Conservation (phyloP, 2,797 vertebrate species). For the Allobates femoralis region DNA sequence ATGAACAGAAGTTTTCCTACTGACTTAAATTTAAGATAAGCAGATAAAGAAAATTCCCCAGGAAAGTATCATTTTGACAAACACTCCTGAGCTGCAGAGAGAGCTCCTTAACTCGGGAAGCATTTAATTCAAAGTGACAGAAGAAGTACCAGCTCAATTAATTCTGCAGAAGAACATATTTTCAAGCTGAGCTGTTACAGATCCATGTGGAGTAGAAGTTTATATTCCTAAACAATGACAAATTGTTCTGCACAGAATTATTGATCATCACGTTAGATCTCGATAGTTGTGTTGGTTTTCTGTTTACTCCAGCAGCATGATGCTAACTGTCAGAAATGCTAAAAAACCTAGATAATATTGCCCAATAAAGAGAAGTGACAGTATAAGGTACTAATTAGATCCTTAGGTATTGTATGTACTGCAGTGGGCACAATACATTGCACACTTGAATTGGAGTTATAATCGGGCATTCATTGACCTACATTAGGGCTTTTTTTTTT, state of each 20-base stretch:
- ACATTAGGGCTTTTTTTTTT: no score
- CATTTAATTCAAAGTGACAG: conserved; percentile 45
- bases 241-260: conserved; percentile 23
- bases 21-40: neutral
- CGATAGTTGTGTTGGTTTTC: neutral
- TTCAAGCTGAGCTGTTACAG: conserved; percentile 56
- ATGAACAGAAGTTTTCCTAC: neutral
- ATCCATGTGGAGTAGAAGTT: conserved; percentile 37
- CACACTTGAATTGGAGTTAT: no score
- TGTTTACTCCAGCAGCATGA: neutral
- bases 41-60: neutral
- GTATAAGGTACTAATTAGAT: neutral
- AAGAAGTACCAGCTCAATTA: conserved; percentile 4
- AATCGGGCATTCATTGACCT: neutral
- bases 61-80: conserved; percentile 21
- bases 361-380: neutral
- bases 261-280: conserved; percentile 4
- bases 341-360: neutral
- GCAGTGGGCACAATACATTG: neutral
- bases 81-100: conserved; percentile 23
- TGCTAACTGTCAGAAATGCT: neutral
- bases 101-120: conserved; percentile 15
- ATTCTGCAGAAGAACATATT: conserved; percentile 50
- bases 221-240: conserved; percentile 42
- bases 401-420: neutral